phyloP scores from a whole-genome alignment of 2,113 vertebrate species.

The Perccottus glenii region DNA sequence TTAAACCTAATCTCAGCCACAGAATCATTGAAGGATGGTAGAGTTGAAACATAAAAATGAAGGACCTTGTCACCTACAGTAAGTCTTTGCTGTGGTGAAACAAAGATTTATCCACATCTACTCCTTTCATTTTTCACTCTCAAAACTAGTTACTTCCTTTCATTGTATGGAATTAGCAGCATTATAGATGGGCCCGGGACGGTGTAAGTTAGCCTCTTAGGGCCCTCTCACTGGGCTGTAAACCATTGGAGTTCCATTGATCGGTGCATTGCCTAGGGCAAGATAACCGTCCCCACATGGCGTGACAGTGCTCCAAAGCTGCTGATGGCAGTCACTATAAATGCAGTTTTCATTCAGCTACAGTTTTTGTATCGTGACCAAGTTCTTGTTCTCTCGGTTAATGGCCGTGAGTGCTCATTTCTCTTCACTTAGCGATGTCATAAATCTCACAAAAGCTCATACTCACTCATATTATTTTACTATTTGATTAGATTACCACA shows the following conservation, averaged over 20 bases:
- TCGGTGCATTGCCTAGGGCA: slow-evolving; percentile 14
- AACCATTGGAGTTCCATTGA: slow-evolving; percentile 37
- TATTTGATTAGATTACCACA: background rate
- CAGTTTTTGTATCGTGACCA: slow-evolving; percentile 16
- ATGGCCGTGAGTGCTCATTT: background rate
- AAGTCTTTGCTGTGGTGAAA: too few species aligned
- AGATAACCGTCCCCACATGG: slow-evolving; percentile 27
- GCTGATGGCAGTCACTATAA: slow-evolving; percentile 38
- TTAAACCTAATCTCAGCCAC: too few species aligned
- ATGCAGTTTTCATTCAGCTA: slow-evolving; percentile 44
- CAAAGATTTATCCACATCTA: too few species aligned
- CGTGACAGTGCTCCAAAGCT: slow-evolving; percentile 36
- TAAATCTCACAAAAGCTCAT: slow-evolving; percentile 1
- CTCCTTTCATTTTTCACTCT: background rate
- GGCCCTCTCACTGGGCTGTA: slow-evolving; percentile 28
- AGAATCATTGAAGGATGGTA: too few species aligned
- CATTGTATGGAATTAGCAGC: background rate
- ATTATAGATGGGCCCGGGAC: background rate
- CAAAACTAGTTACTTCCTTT: background rate
- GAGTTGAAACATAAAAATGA: too few species aligned
- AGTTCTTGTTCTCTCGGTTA: slow-evolving; percentile 25
- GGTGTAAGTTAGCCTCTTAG: background rate
- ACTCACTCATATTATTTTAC: background rate
- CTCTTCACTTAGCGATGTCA: background rate
- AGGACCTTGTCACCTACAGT: too few species aligned